A percentile compares a stretch with the other conserved stretches of the same genome.
These are phyloP conservation scores for Lasioglossum figueresi DNA, from an alignment of 2,888 invertebrate species.

Conservation along the genomic window DNA sequence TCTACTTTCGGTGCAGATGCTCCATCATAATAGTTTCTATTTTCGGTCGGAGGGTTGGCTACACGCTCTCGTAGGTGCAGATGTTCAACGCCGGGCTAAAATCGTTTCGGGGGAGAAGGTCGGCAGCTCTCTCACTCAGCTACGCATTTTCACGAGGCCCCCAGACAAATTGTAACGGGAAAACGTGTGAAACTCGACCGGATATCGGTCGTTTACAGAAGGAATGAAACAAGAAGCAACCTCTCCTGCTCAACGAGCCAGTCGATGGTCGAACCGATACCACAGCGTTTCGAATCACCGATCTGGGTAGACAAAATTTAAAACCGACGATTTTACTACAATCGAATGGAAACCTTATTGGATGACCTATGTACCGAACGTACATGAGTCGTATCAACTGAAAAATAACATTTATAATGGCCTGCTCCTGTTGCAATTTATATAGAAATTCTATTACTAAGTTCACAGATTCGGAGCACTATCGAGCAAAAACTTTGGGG, in stretches of 20 bases:
- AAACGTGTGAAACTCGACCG: background rate
- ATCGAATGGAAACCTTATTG: too few species aligned
- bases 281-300: too few species aligned
- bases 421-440: too few species aligned
- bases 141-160: constrained; percentile 38
- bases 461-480: background rate
- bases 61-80: constrained; percentile 63
- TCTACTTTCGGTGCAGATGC: constrained; percentile 65
- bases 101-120: constrained; percentile 60
- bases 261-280: background rate
- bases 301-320: too few species aligned
- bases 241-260: background rate
- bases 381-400: too few species aligned
- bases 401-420: too few species aligned
- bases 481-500: background rate
- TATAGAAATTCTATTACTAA: too few species aligned
- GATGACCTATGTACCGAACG: too few species aligned
- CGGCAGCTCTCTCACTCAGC: constrained; percentile 30
- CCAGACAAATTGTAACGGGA: constrained; percentile 46
- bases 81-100: constrained; percentile 64
- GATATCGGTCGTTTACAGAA: background rate
- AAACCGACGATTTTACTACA: too few species aligned
- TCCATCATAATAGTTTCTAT: constrained; percentile 73
- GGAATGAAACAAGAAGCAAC: background rate
- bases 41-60: constrained; percentile 67